These are phyloP conservation scores for Euphysa ruthae DNA, from an alignment of 30 jellyfish, hydroid and myxozoan species.

Conservation along the genomic window DNA sequence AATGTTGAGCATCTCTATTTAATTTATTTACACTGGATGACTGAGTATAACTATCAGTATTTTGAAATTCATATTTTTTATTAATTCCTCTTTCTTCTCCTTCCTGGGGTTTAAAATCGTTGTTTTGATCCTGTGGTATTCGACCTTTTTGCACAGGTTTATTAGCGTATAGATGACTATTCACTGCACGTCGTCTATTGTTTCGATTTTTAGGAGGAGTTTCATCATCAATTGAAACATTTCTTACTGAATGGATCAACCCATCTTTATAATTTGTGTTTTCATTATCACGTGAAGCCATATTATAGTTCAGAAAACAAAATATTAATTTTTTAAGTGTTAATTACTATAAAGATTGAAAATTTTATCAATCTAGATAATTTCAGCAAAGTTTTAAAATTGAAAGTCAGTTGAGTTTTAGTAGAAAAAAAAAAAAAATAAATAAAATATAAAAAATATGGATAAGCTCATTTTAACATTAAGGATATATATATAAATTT, in stretches of 20 bases:
- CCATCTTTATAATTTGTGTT: no score
- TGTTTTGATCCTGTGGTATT: background rate
- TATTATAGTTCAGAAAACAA: no score
- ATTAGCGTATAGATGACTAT: conserved; percentile 1
- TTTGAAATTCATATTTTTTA: background rate
- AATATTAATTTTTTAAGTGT: no score
- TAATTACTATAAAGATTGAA: no score
- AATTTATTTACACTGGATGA: background rate
- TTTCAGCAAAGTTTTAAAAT: no score
- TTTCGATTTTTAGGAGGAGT: background rate
- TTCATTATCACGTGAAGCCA: no score
- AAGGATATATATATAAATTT: no score
- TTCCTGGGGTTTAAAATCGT: no score
- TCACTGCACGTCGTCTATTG: conserved; percentile 16
- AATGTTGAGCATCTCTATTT: background rate
- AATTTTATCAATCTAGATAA: no score
- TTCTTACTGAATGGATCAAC: background rate
- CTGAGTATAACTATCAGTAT: background rate
- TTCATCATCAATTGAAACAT: background rate
- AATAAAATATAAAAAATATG: no score
- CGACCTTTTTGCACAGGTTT: background rate
- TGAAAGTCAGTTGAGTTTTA: background rate
- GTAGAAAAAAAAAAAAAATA: background rate
- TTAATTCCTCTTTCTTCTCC: background rate
- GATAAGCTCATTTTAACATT: no score